Evolutionary conservation across 2,113 vertebrate genomes (phyloP), one percentile per base, ranked within the genome.

Genomic region (Cavia aperea): DNA sequence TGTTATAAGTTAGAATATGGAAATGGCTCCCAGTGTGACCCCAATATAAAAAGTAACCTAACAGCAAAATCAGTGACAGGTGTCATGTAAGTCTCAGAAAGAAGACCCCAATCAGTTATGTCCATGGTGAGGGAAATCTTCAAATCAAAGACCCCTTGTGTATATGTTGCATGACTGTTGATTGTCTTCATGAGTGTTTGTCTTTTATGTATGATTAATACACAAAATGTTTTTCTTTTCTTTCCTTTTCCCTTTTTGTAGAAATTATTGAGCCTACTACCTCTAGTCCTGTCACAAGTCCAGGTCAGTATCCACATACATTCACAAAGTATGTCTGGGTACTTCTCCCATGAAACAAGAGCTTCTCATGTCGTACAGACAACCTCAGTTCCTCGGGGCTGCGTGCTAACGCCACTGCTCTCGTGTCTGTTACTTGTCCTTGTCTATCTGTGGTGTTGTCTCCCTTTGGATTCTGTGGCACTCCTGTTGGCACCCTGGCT

Each of bases 251-350:
- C 97, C 97, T 97, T 98, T 98, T 98, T 99, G 98, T 99, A 99
- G 99, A 99, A 98, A 98, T 99, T 98, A 99, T 99, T 99, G 99
- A 99, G 97, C 98, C 99, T 98, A 98, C 99, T 98, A 98, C 98
- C 98, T 98, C 99, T 99, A 99, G 98, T 98, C 97, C 98, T 98
- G 99, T 99, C 98, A 98, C 99, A 97, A 99, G 98, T 98, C 99
- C 99, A 99, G 99, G 99, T 99, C 99, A 99, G 99, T 99, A 99
- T 99, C 98, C 98, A 98, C 98, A 97, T 98, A 98, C 98, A 97
- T 97, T 97, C 97, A 97, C 96, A 91, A 97, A 98, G 98, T 98
- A 98, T 98, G 97, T 96, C 90, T 97, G 98, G 98, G 98, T 97
- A 96, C 97, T 98, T 93, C 95, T 97, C 98, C 94, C 88, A 81